Evolutionary conservation across 1,140 invertebrate genomes (phyloP).

Genomic region (Wasmannia auropunctata): DNA sequence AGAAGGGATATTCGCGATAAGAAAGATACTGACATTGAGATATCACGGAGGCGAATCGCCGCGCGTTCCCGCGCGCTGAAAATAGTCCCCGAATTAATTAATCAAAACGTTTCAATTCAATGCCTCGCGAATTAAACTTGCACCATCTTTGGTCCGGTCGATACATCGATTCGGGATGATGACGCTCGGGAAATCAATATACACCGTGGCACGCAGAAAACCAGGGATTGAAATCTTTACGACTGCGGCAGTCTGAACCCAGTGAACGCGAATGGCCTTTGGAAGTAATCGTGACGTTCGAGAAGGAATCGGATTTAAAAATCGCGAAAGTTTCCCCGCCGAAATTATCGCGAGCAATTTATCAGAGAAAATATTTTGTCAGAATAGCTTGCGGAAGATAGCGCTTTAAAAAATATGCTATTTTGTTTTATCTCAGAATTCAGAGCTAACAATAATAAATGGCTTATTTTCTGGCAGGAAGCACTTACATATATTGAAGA

Average conservation of each 20-base stretch:
- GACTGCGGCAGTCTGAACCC: not conserved
- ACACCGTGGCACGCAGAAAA: conserved; percentile 49
- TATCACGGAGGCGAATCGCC: conserved; percentile 19
- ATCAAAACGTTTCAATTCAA: conserved; percentile 59
- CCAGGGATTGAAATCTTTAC: conserved; percentile 35
- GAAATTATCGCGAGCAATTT: not conserved
- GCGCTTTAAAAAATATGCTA: not conserved
- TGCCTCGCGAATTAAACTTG: conserved; percentile 56
- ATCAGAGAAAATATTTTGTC: not conserved
- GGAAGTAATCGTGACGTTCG: not conserved
- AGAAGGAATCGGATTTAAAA: not conserved
- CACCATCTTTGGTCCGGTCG: conserved; percentile 32
- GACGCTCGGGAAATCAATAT: conserved; percentile 58
- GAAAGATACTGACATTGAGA: conserved; percentile 44
- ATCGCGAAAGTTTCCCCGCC: not conserved
- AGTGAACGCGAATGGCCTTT: too few relatives aligned
- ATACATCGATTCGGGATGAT: conserved; percentile 28
- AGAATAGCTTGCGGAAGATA: not conserved
- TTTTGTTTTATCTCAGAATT: not conserved
- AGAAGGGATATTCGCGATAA: conserved; percentile 10
- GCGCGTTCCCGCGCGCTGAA: not conserved
- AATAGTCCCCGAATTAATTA: conserved; percentile 54
- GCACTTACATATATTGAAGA: not conserved
- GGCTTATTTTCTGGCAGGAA: not conserved
- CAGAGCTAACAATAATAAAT: not conserved